phyloP scores from a whole-genome alignment of 2,888 invertebrate genomes.

The Ormyrus rosae region DNA sequence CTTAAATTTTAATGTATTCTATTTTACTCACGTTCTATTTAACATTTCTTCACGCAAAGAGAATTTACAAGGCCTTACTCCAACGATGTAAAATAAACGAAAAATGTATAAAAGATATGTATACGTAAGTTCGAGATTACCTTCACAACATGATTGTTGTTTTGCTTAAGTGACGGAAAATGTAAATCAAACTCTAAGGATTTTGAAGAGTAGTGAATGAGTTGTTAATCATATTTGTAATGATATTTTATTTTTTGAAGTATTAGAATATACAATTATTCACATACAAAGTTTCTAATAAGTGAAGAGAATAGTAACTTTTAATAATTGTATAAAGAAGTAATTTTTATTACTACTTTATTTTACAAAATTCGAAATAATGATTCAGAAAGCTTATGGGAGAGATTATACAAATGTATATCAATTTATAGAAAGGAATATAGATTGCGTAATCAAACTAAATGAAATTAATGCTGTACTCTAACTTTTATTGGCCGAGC shows the following conservation, averaged over 20 bases:
- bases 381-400: no score
- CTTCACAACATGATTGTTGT: not conserved
- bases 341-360: not conserved
- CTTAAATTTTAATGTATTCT: not conserved
- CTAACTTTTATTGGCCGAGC: conserved; percentile 4
- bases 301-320: no score
- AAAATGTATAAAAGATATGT: conserved; percentile 41
- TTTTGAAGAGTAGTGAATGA: no score
- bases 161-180: no score
- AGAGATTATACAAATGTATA: conserved; percentile 13
- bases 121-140: conserved; percentile 21
- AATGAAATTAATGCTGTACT: conserved; percentile 10
- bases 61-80: conserved; percentile 49
- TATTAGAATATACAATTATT: no score
- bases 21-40: not conserved
- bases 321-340: no score
- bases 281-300: no score
- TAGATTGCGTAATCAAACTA: not conserved
- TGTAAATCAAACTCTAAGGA: no score
- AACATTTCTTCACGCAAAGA: conserved; percentile 1
- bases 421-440: not conserved
- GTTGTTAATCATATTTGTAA: not conserved
- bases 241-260: no score
- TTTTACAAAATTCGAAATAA: not conserved
- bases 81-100: conserved; percentile 5